phyloP scores from a whole-genome alignment of 2,888 invertebrate genomes.

The Ectobius pallidus region DNA sequence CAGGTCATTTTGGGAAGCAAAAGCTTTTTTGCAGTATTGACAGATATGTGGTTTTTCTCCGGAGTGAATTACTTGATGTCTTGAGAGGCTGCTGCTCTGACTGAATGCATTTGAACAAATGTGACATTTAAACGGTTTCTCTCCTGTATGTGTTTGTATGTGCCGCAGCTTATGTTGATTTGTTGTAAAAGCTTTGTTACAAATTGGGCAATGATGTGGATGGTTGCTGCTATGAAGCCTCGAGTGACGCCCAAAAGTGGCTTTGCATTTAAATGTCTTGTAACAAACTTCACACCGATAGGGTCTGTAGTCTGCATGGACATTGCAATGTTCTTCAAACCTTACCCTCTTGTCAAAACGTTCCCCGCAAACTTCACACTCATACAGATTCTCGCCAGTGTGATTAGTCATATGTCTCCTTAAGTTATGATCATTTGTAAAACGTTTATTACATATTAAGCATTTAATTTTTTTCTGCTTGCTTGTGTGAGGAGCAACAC shows the following conservation, averaged over 20 bases:
- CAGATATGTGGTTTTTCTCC: conserved; percentile 28
- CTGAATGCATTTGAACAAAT: conserved; percentile 4
- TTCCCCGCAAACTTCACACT: too few relatives aligned
- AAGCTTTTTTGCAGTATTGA: conserved; percentile 9
- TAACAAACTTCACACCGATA: conserved; percentile 8
- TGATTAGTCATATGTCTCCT: too few relatives aligned
- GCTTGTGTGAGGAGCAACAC: too few relatives aligned
- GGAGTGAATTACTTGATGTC: conserved; percentile 18
- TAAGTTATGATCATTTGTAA: too few relatives aligned
- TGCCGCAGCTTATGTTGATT: not conserved
- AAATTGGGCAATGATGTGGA: not conserved
- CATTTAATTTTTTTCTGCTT: too few relatives aligned
- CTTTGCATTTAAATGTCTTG: not conserved
- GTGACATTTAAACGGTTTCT: conserved; percentile 8
- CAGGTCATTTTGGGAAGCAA: not conserved
- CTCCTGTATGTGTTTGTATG: conserved; percentile 17
- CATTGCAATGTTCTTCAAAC: too few relatives aligned
- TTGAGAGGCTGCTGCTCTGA: not conserved
- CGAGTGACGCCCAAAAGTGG: not conserved
- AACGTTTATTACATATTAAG: too few relatives aligned
- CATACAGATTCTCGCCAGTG: too few relatives aligned
- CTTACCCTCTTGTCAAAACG: too few relatives aligned
- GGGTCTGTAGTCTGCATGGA: not conserved
- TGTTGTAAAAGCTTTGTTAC: conserved; percentile 3
- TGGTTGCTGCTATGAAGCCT: not conserved